A percentile compares a stretch with the other conserved stretches of the same genome.
phyloP scores from a whole-genome alignment of 2,113 vertebrate genomes.

The Dasypus novemcinctus region DNA sequence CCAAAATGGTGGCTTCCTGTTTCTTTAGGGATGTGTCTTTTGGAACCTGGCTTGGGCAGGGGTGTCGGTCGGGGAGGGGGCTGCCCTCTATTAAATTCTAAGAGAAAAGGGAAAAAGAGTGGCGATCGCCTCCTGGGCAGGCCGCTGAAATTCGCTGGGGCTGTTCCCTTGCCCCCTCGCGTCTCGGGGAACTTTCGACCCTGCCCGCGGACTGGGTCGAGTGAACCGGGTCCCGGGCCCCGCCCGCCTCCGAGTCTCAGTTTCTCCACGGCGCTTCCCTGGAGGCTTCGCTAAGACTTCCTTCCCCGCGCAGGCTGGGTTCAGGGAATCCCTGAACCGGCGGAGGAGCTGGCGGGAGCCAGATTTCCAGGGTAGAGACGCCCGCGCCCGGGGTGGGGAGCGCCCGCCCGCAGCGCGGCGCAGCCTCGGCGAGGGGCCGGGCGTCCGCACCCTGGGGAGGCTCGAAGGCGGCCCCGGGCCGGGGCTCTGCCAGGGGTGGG shows the following conservation, averaged over 20 bases:
- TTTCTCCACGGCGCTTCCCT: background rate
- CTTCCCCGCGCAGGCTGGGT: background rate
- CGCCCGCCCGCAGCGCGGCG: background rate
- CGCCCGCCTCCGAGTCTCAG: constrained; percentile 33
- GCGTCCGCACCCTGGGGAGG: background rate
- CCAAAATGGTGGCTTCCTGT: constrained; percentile 81
- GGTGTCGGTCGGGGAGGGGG: constrained; percentile 5
- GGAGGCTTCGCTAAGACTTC: background rate
- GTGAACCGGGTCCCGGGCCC: background rate
- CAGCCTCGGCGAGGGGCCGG: background rate
- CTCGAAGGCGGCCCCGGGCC: background rate
- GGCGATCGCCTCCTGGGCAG: background rate
- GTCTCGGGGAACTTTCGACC: constrained; percentile 6
- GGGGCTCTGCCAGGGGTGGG: background rate
- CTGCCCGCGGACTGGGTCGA: background rate
- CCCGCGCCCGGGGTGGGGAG: background rate
- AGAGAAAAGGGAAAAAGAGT: background rate
- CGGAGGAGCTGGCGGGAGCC: background rate
- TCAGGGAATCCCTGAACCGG: background rate
- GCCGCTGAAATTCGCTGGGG: background rate
- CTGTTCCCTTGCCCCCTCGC: background rate
- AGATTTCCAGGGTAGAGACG: background rate
- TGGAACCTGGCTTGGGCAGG: constrained; percentile 41
- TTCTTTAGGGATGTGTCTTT: constrained; percentile 72
- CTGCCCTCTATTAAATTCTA: background rate